Base-by-base conservation (phyloP, 2,113 vertebrate genomes). In the Mystacornis crossleyi region DNA sequence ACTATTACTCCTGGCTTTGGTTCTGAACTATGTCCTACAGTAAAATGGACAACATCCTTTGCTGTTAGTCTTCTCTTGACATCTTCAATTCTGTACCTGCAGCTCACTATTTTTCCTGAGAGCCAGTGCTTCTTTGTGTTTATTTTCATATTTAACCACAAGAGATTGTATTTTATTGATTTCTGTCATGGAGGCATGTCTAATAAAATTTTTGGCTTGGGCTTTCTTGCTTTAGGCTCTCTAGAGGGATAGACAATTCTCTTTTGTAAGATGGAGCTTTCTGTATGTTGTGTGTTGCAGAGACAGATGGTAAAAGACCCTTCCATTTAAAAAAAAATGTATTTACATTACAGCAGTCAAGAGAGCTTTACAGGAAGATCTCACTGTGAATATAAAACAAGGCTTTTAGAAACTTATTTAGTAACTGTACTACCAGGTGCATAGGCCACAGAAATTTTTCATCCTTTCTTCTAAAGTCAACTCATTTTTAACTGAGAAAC, bases 71-170 rank as follows among this genome's bases (percentile, higher is more conserved):
- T 83, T 61, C 53, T 72, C 62, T 54, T 77, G 54, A 57, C 58
- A 33, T 45, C 73, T 89, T 91, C 50, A 83, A 69, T 89, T 82
- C 42, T 48, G 54, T 19, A 93, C 26, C 53, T 33, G 9, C 54
- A 89, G 64, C 47, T 86, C 86, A 86, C 29, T 89, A 81, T 83
- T 86, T 0, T 81, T 78, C 42, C 53, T 70, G 50, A 81, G 3
- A 80, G 58, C 20, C 42, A 73, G 34, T 66, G 43, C 47, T 90
- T 81, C 80, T 86, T 91, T 70, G 77, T 50, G 50, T 70, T 91
- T 94, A 94, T 91, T 94, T 97, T 97, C 77, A 91, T 93, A 86
- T 78, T 81, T 95, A 94, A 73, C 80, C 77, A 83, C 54, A 61
- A 73, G 72, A 94, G 64, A 93, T 89, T 70, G 86, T 50, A 81